A percentile compares a stretch with the other conserved stretches of the same genome.
Conservation (phyloP, 1,140 invertebrate genomes). For the Campoletis sonorensis region DNA sequence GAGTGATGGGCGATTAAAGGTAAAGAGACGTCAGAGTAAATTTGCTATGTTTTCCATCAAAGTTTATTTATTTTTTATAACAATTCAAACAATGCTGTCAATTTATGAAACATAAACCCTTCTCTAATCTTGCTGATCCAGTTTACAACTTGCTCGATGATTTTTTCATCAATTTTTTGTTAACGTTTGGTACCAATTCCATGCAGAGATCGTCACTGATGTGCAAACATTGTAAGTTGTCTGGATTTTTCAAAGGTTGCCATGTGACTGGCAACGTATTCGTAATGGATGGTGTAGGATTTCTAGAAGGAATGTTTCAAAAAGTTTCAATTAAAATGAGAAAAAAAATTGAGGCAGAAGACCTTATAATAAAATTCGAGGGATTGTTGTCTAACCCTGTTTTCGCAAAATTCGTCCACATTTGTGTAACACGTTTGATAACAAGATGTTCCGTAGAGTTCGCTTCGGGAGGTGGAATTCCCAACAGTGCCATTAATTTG, state of each 20-base stretch:
- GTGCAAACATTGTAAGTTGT: constrained; percentile 50
- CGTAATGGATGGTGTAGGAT: constrained; percentile 66
- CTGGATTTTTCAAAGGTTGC: constrained; percentile 59
- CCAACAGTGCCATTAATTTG: constrained; percentile 8
- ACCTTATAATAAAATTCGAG: background rate
- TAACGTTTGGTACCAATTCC: constrained; percentile 39
- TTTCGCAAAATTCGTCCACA: constrained; percentile 73
- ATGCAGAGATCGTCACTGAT: constrained; percentile 52
- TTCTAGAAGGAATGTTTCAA: constrained; percentile 55
- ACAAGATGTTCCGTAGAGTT: constrained; percentile 49
- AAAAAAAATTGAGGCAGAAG: background rate
- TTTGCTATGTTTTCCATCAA: too few relatives aligned
- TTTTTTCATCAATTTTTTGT: constrained; percentile 29
- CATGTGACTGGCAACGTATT: constrained; percentile 64
- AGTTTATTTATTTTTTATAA: too few relatives aligned
- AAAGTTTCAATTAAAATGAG: background rate
- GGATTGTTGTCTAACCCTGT: constrained; percentile 58
- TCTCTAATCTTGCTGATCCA: background rate
- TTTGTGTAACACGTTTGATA: constrained; percentile 61
- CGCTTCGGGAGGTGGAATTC: background rate
- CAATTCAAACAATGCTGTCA: too few relatives aligned
- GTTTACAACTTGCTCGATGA: constrained; percentile 41
- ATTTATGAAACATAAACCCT: too few relatives aligned
- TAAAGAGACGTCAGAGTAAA: too few relatives aligned
- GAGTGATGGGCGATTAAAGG: too few relatives aligned